These are phyloP conservation scores for Mycteria americana DNA, from an alignment of 2,797 vertebrate species.

Conservation along the genomic window DNA sequence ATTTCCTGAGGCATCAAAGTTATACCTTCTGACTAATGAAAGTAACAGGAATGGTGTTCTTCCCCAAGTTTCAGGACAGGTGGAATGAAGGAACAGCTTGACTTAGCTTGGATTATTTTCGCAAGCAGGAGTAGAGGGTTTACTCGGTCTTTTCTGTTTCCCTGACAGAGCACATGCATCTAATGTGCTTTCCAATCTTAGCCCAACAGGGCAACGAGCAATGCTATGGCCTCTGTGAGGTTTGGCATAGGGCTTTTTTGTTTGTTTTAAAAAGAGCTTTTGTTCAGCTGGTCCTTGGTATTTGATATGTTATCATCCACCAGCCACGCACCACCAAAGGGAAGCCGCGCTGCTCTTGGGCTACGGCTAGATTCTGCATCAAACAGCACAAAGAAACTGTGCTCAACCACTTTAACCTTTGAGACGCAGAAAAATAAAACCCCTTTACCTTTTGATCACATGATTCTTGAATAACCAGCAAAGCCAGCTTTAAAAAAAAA, in stretches of 20 bases:
- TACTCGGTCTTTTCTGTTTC: neutral
- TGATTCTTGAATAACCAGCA: neutral
- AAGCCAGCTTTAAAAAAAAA: neutral
- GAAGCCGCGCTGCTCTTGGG: rapidly evolving
- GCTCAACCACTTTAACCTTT: neutral
- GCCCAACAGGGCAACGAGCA: neutral
- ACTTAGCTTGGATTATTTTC: neutral
- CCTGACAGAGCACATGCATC: neutral
- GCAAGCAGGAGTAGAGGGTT: neutral
- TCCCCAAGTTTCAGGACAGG: neutral
- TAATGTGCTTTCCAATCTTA: neutral
- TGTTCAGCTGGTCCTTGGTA: neutral
- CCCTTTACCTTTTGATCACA: neutral
- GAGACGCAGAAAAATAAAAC: neutral
- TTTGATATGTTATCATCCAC: neutral
- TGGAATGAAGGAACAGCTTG: neutral
- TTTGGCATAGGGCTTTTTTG: neutral
- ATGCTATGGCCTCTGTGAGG: neutral
- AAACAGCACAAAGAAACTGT: neutral
- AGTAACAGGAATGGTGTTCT: neutral
- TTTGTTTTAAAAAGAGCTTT: neutral
- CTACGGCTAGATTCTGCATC: neutral
- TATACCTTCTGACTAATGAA: neutral
- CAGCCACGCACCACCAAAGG: neutral
- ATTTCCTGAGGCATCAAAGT: neutral